Evolutionary conservation across 2,797 vertebrate species (phyloP), one percentile per base, ranked within the genome.

Genomic region (Phoeniculus purpureus): DNA sequence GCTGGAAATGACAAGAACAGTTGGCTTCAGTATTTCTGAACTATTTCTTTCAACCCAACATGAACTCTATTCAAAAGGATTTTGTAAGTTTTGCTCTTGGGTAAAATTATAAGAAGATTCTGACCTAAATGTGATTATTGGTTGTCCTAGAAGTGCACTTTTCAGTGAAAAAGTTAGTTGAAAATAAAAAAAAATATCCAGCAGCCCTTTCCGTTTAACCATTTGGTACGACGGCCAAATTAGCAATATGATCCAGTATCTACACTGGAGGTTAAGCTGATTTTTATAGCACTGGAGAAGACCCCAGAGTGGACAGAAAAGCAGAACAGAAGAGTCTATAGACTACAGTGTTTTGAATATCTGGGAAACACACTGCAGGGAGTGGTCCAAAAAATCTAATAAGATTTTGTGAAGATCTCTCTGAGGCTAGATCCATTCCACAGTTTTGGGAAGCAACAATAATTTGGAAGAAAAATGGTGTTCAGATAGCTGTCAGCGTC

Each of bases 41-140:
- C 15, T 64, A 47, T 85, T 83, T 68, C 67, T 90, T 92, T 90
- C 67, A 92, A 87, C n/a, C 4, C 32, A 73, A n/a, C 45, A 70
- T 29, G 56, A 84, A 89, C 29, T 65, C 23, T 43, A 19, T 81
- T 67, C 15, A 71, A 64, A 77, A 73, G 1, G 11, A 48, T 64
- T 77, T 71, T 77, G 3, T 52, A 85, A 68, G 23, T 50, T 86
- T 85, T 85, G 7, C n/a, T 68, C 91, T 81, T 58, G n/a, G 40
- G 10, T 87, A 58, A 77, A 91, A 75, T 32, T 14, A 16, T 60
- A 61, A 18, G 51, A 86, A 81, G 43, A 68, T 81, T 59, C 12
- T 50, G 59, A 78, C 43, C 55, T 78, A 65, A 65, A 81, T 78
- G 26, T 54, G 56, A 47, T 18, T 71, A 80, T 51, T 87, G 26